Conservation (phyloP, 23 tunicate genomes). For the Clavelina lepadiformis region DNA sequence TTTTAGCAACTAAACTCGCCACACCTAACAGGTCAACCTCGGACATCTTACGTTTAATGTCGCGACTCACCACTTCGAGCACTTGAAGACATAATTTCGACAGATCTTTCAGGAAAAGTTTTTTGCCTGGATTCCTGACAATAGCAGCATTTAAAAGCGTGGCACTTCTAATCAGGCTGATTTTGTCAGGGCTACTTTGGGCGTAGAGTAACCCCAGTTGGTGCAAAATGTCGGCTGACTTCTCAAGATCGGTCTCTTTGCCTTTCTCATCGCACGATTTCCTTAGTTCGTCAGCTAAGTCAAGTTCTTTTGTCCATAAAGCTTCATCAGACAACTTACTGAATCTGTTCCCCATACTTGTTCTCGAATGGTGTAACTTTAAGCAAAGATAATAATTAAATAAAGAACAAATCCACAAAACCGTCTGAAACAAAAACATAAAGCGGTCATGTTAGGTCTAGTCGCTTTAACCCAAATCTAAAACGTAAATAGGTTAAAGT, state of each 20-base stretch:
- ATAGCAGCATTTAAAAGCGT: slow-evolving; percentile 22
- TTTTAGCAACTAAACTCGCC: not conserved
- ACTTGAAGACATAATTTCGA: not conserved
- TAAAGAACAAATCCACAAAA: too few species aligned
- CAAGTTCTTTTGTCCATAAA: not conserved
- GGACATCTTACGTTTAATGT: too few species aligned
- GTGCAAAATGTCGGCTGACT: slow-evolving; percentile 8
- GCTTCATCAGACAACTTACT: too few species aligned
- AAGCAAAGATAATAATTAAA: too few species aligned
- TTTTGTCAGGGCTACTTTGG: slow-evolving; percentile 15
- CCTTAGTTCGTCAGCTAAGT: slow-evolving; percentile 1
- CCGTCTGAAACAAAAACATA: too few species aligned
- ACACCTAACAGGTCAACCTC: not conserved
- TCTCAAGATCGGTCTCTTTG: not conserved
- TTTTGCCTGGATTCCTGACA: slow-evolving; percentile 4
- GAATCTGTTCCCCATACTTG: too few species aligned
- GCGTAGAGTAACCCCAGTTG: slow-evolving; percentile 20
- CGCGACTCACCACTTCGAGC: not conserved
- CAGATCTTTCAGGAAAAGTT: not conserved
- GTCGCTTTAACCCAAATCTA: too few species aligned
- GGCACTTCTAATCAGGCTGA: slow-evolving; percentile 12
- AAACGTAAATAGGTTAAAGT: too few species aligned
- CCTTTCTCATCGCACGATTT: not conserved
- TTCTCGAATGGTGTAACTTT: too few species aligned
- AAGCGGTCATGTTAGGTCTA: too few species aligned